These are phyloP conservation scores for Parotia lawesii DNA, from an alignment of 2,113 vertebrate genomes.

Conservation along the genomic window DNA sequence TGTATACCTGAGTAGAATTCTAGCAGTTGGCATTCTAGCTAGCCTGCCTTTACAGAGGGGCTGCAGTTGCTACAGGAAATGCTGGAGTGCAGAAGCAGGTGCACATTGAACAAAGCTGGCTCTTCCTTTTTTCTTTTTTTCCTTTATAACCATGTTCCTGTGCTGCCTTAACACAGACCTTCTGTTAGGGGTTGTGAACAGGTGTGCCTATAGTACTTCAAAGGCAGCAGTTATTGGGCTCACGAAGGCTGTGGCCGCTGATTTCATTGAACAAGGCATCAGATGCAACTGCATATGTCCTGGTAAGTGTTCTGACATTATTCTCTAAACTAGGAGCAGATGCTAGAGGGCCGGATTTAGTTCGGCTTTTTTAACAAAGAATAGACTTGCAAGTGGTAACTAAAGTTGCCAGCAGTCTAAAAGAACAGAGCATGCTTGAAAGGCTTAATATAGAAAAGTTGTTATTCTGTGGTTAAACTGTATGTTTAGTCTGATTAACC, in stretches of 20 bases:
- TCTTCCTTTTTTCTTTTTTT: not conserved
- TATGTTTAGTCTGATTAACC: not conserved
- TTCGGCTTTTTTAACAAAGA: not conserved
- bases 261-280: constrained; percentile 91
- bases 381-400: not conserved
- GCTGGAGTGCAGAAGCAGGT: not conserved
- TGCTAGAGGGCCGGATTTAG: not conserved
- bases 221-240: constrained; percentile 94
- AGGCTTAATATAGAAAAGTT: not conserved
- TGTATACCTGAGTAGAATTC: not conserved
- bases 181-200: constrained; percentile 83
- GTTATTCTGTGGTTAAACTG: not conserved
- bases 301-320: constrained; percentile 71
- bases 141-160: not conserved
- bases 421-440: not conserved
- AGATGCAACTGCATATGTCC: constrained; percentile 94
- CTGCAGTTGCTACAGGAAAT: not conserved
- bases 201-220: constrained; percentile 88
- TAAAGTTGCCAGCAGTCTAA: not conserved
- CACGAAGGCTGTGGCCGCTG: constrained; percentile 91
- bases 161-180: not conserved
- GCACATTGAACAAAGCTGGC: not conserved
- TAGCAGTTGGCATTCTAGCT: not conserved
- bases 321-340: not conserved
- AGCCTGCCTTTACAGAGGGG: not conserved